Conservation (phyloP, 2,113 vertebrate genomes). For the Cacatua alba region DNA sequence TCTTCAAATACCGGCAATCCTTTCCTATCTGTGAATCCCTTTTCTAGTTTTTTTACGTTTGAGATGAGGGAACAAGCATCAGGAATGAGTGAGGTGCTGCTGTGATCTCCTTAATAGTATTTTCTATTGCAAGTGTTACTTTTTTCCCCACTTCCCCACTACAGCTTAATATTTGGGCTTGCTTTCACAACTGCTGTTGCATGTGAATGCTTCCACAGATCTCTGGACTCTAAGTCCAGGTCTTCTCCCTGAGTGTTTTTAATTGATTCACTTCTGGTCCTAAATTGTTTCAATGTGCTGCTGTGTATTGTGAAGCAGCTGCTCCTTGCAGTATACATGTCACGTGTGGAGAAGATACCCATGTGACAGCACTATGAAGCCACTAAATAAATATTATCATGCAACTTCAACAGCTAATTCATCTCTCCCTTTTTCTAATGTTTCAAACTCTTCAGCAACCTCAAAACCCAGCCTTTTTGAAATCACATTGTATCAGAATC, state of each 20-base stretch:
- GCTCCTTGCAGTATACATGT: not conserved
- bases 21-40: not conserved
- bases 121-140: not conserved
- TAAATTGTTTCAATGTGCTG: not conserved
- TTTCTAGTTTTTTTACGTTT: not conserved
- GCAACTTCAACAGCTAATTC: not conserved
- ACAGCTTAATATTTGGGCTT: not conserved
- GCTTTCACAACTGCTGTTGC: not conserved
- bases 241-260: not conserved
- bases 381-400: not conserved
- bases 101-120: not conserved
- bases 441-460: not conserved
- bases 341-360: not conserved
- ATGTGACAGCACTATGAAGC: not conserved
- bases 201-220: not conserved
- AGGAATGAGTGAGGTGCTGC: not conserved
- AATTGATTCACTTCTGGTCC: conserved; percentile 6
- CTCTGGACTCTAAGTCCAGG: not conserved
- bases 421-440: not conserved
- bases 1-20: not conserved
- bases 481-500: not conserved
- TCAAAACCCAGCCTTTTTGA: not conserved
- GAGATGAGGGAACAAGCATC: not conserved
- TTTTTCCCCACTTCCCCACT: not conserved
- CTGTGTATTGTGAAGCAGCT: not conserved